A percentile compares a stretch with the other conserved stretches of the same genome.
phyloP scores from a whole-genome alignment of 2,113 vertebrate genomes.

The Aythya baeri region DNA sequence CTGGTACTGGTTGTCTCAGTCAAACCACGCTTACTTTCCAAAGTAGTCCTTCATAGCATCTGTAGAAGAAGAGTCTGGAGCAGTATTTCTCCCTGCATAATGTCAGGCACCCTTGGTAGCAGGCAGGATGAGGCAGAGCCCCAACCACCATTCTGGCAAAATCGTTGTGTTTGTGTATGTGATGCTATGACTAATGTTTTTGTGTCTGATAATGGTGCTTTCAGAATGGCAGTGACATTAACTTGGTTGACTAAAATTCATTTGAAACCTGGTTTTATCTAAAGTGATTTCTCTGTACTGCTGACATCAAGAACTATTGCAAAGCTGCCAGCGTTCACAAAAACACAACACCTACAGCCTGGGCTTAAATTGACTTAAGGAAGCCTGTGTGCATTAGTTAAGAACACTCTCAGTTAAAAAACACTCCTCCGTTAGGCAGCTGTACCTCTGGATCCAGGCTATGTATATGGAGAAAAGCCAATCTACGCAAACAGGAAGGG shows the following conservation, averaged over 20 bases:
- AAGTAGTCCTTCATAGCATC: accelerated
- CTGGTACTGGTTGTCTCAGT: neutral
- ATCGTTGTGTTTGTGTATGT: neutral
- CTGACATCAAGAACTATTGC: neutral
- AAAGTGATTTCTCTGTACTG: neutral
- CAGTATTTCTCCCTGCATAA: neutral
- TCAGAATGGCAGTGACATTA: accelerated
- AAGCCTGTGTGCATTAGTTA: neutral
- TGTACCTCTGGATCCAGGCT: neutral
- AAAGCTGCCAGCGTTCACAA: neutral
- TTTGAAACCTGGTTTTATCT: neutral
- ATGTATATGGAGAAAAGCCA: neutral
- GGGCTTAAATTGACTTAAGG: neutral
- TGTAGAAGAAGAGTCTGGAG: neutral
- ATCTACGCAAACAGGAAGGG: neutral
- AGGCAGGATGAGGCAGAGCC: neutral
- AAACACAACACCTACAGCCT: neutral
- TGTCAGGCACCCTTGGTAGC: neutral
- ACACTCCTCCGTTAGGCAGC: neutral
- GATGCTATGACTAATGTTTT: neutral
- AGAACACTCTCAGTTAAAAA: neutral
- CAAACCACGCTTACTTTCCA: neutral
- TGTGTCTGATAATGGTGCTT: neutral
- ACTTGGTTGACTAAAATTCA: neutral
- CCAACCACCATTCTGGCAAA: accelerated